Percentiles rank a stretch among this genome's conserved stretches.
Evolutionary conservation across 2,113 vertebrate genomes (phyloP).

Genomic region (Craseonycteris thonglongyai): DNA sequence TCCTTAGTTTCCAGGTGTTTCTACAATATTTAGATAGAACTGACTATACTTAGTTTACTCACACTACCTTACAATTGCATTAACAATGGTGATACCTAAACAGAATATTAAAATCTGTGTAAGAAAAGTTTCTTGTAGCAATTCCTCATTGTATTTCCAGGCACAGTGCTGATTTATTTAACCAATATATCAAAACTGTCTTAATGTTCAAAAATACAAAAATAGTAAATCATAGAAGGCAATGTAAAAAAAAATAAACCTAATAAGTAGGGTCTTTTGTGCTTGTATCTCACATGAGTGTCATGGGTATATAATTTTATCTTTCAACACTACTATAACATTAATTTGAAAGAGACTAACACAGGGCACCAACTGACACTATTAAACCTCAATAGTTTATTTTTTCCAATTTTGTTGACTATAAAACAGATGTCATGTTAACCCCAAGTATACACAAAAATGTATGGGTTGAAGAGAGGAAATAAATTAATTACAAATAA

Average conservation of each 20-base stretch:
- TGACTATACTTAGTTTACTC: background rate
- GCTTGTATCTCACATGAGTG: background rate
- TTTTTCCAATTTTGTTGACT: slow-evolving; percentile 17
- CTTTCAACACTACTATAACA: background rate
- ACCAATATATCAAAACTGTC: background rate
- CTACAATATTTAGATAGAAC: background rate
- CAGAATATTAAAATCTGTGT: background rate
- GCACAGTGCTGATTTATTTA: background rate
- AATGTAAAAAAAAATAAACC: background rate
- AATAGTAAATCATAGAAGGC: background rate
- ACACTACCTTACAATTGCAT: background rate
- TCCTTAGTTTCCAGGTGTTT: background rate
- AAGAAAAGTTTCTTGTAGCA: background rate
- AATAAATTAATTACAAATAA: slow-evolving; percentile 52
- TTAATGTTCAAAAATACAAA: background rate
- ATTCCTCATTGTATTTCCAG: background rate
- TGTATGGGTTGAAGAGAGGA: slow-evolving; percentile 21
- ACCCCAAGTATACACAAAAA: slow-evolving; percentile 26
- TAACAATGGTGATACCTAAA: background rate
- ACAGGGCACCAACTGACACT: slow-evolving; percentile 19
- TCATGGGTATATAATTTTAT: background rate
- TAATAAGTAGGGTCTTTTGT: background rate
- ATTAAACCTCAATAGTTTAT: background rate
- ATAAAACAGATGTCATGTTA: slow-evolving; percentile 12
- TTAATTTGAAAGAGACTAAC: slow-evolving; percentile 27